A percentile compares a stretch with the other conserved stretches of the same genome.
phyloP scores from a whole-genome alignment of 2,113 vertebrate species.

The Pteropus alecto region DNA sequence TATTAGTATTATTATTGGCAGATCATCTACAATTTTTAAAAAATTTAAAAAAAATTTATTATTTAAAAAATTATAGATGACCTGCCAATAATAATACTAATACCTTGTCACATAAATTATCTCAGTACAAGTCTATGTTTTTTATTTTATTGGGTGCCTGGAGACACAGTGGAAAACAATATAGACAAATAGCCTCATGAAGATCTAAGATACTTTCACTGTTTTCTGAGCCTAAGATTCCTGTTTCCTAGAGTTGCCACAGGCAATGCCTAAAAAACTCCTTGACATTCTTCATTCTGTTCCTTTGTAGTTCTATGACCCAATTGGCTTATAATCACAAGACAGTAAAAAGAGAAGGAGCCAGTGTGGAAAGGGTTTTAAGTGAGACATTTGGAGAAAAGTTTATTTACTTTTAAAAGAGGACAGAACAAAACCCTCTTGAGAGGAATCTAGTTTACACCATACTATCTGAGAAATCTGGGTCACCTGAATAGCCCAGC shows the following conservation, averaged over 20 bases:
- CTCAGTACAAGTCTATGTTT: neutral
- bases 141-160: neutral
- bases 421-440: neutral
- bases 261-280: neutral
- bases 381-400: neutral
- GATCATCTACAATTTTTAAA: too few relatives aligned
- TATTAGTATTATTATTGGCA: too few relatives aligned
- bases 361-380: neutral
- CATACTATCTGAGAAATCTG: neutral
- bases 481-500: neutral
- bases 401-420: constrained; percentile 13
- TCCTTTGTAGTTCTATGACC: neutral
- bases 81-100: neutral
- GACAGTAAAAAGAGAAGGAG: neutral
- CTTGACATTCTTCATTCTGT: neutral
- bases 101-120: neutral
- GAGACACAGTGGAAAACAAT: neutral
- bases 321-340: neutral
- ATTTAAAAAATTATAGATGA: neutral
- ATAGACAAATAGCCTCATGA: neutral
- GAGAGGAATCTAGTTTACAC: neutral
- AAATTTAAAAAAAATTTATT: too few relatives aligned
- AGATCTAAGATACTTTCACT: neutral
- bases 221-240: neutral
- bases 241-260: neutral